Evolutionary conservation across 2,113 vertebrate species (phyloP), one percentile per base, ranked within the genome.

Genomic region (Plectropomus leopardus): DNA sequence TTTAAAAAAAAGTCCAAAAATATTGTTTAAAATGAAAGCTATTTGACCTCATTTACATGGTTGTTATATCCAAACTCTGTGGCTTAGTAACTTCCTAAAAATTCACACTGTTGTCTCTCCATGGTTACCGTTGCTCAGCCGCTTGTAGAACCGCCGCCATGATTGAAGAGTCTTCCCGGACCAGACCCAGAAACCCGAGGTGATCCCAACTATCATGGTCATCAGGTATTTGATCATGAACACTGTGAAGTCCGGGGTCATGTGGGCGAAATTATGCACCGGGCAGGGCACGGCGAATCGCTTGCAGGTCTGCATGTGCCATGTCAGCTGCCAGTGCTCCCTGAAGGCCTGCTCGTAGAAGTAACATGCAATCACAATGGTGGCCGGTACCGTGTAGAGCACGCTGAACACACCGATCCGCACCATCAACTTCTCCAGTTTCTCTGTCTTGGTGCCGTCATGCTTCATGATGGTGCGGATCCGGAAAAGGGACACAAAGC

Each of bases 191-290:
- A 99, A 99, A 64, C 98, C 97, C 0, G 98, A 99, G 0, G 98
- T 99, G 95, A 99, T 99, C 21, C 98, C 98, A n/a, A 99, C 98
- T 32, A 99, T 99, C 97, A 99, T 98, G 93, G 98, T 99, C 97
- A 99, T 99, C 90, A 99, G 96, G 85, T 99, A 99, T 89, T 99
- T 99, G 88, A 99, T 99, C 97, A 99, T 98, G 92, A 99, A 99
- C 68, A 99, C 97, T 0, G 98, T 99, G 93, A 99, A 99, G 92
- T 99, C 98, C 0, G 98, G 98, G 61, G 96, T 97, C 97, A 98
- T 97, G 73, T 96, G 97, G 58, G 97, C 95, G 73, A 97, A 96
- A 92, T 97, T 96, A 88, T 96, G 94, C 1, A 93, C 95, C 0
- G 96, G 97, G 79, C 98, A 99, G 53, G 96, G 96, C 2, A 99